A percentile compares a stretch with the other conserved stretches of the same genome.
Conservation (phyloP, 2,797 vertebrate genomes). For the Gorsachius magnificus region DNA sequence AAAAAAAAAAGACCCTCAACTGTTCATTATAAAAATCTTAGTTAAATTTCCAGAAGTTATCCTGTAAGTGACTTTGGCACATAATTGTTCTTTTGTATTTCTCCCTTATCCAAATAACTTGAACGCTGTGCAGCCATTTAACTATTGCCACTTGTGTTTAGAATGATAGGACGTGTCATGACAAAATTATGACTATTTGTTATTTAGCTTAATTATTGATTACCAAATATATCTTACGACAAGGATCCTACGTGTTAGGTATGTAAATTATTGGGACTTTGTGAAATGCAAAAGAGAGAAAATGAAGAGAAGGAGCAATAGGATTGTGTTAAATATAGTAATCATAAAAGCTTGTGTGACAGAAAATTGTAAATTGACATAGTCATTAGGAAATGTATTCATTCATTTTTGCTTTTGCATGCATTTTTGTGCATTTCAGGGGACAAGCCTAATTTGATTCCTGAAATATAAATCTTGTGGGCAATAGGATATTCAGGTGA, state of each 20-base stretch:
- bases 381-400: slow-evolving; percentile 1
- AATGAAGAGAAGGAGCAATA: not conserved
- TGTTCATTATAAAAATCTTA: not conserved
- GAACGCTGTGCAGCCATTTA: not conserved
- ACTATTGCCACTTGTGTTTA: not conserved
- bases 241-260: not conserved
- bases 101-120: not conserved
- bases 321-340: not conserved
- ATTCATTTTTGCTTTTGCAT: slow-evolving; percentile 19
- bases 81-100: not conserved
- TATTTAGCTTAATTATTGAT: not conserved
- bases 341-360: not conserved
- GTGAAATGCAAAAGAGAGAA: not conserved
- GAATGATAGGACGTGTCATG: not conserved
- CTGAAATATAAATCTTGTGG: not conserved
- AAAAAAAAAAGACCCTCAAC: not conserved
- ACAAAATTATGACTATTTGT: not conserved
- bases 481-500: not conserved
- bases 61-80: not conserved
- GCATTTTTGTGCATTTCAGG: slow-evolving; percentile 5
- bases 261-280: not conserved
- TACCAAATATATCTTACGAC: not conserved
- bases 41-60: slow-evolving; percentile 1
- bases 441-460: not conserved
- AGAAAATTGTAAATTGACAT: slow-evolving; percentile 14